phyloP scores from a whole-genome alignment of 92 coral and sea anemone species.

The Desmophyllum pertusum region DNA sequence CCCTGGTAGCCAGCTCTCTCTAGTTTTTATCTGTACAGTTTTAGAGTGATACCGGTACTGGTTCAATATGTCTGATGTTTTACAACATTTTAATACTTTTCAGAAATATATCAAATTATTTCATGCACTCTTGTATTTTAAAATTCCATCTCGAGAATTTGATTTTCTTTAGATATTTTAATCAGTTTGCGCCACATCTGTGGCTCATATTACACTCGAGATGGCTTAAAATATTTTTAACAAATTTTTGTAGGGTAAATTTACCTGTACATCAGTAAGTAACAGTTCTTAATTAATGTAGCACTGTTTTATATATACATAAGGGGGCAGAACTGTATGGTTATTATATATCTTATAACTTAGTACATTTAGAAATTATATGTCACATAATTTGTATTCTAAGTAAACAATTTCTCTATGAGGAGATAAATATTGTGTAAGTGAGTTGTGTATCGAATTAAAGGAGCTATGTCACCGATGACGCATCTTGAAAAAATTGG shows the following conservation, averaged over 20 bases:
- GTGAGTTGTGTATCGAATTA: too few species aligned
- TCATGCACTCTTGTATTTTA: neutral
- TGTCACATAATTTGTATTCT: neutral
- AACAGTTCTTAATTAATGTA: neutral
- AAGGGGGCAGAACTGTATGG: neutral
- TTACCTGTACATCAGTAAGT: neutral
- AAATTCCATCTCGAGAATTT: neutral
- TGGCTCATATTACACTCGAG: neutral
- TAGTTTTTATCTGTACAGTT: constrained; percentile 15
- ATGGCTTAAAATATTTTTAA: neutral
- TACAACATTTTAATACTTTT: constrained; percentile 18
- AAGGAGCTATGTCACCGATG: too few species aligned
- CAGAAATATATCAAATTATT: constrained; percentile 19
- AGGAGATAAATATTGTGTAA: neutral
- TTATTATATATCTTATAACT: neutral
- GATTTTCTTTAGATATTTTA: neutral
- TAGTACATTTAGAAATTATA: neutral
- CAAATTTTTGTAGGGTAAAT: neutral
- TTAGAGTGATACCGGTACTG: neutral
- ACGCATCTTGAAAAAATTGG: too few species aligned
- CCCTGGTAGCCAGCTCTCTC: neutral
- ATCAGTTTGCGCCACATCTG: neutral
- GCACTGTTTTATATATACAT: neutral
- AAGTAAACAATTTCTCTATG: neutral
- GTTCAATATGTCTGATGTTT: neutral